Evolutionary conservation across 2,113 vertebrate species (phyloP).

Genomic region (Chlorodrepanis virens): DNA sequence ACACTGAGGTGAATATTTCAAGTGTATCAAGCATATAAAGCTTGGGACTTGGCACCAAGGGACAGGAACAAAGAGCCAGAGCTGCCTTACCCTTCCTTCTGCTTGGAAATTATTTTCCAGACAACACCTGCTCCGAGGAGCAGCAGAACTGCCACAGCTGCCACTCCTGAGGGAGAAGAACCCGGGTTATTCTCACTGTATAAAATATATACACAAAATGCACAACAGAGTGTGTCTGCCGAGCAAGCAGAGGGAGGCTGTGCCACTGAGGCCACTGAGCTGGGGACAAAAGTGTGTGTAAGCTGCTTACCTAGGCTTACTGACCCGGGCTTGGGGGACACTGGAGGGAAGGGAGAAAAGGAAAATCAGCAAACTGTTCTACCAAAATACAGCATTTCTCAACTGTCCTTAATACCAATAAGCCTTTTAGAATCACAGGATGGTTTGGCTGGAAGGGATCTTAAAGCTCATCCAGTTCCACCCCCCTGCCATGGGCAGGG

Average conservation of each 20-base stretch:
- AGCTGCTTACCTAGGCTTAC: constrained; percentile 35
- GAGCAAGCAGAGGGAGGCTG: background rate
- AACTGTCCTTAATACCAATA: background rate
- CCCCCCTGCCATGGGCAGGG: background rate
- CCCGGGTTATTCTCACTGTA: fast-evolving
- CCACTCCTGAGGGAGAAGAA: background rate
- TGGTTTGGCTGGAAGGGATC: background rate
- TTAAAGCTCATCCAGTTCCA: background rate
- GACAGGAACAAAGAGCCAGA: background rate
- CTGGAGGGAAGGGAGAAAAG: background rate
- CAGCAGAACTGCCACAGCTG: background rate
- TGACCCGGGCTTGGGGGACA: background rate
- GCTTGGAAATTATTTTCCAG: constrained; percentile 43
- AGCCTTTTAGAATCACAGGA: background rate
- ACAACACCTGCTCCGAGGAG: background rate
- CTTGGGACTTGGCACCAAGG: background rate
- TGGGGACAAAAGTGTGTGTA: background rate
- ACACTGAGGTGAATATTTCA: background rate
- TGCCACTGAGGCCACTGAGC: background rate
- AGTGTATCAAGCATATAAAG: fast-evolving
- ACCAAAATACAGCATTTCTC: background rate
- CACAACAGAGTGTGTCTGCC: background rate
- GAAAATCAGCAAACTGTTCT: background rate
- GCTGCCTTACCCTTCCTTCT: constrained; percentile 51
- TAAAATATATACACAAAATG: background rate